A percentile compares a stretch with the other conserved stretches of the same genome.
phyloP scores from a whole-genome alignment of 2,113 vertebrate species.

The Thinocorus orbignyianus region DNA sequence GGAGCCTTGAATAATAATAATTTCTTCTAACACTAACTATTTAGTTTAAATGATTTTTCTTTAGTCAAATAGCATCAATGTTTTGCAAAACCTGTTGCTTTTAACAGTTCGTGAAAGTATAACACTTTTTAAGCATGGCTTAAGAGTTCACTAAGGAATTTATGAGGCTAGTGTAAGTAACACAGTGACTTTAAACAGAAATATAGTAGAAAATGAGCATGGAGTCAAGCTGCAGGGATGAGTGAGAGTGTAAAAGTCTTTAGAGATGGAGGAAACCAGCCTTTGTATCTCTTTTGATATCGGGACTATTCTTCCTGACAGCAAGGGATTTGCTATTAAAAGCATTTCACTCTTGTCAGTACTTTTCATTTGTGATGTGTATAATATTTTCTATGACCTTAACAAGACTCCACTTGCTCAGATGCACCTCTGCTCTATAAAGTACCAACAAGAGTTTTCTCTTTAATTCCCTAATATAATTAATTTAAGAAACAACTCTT shows the following conservation, averaged over 20 bases:
- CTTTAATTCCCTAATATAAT: conserved; percentile 44
- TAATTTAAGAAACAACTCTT: conserved; percentile 27
- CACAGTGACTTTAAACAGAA: not conserved
- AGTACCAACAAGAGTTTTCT: not conserved
- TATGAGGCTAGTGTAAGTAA: not conserved
- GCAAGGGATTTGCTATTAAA: conserved; percentile 16
- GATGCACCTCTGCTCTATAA: not conserved
- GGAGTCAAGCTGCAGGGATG: not conserved
- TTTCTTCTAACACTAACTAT: not conserved
- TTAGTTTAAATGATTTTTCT: not conserved
- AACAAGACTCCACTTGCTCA: not conserved
- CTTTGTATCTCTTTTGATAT: not conserved
- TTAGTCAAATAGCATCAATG: not conserved
- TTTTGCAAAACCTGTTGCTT: not conserved
- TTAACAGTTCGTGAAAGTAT: not conserved
- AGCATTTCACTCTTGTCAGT: not conserved
- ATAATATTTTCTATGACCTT: conserved; percentile 24
- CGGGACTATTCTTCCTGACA: not conserved
- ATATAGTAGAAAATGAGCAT: not conserved
- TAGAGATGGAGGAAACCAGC: not conserved
- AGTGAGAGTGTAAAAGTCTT: not conserved
- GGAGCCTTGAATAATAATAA: not conserved
- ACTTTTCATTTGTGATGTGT: not conserved
- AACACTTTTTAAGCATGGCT: not conserved
- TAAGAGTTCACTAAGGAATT: not conserved